A percentile compares a stretch with the other conserved stretches of the same genome.
Conservation (phyloP, 2,888 invertebrate genomes). For the Sympetrum striolatum region DNA sequence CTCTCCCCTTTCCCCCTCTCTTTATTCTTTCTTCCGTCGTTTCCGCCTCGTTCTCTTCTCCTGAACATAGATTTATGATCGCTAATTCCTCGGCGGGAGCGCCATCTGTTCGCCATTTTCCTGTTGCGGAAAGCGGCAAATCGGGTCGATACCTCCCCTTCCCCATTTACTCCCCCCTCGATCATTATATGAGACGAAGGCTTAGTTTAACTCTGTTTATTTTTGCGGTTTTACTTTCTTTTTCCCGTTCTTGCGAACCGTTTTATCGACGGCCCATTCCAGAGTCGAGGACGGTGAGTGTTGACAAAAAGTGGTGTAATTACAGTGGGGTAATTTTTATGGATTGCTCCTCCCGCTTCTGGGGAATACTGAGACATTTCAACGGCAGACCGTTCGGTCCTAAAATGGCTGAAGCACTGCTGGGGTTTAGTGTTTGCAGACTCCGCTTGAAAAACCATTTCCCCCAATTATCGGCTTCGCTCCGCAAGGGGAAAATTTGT, state of each 20-base stretch:
- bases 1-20: background rate
- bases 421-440: no score
- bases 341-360: background rate
- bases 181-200: background rate
- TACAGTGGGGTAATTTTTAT: background rate
- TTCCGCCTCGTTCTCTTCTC: background rate
- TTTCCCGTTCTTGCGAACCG: background rate
- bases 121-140: background rate
- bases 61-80: background rate
- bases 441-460: no score
- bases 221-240: background rate
- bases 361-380: no score
- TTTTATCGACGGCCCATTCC: background rate
- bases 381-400: no score
- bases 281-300: background rate
- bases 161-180: background rate
- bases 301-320: background rate
- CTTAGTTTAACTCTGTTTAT: no score
- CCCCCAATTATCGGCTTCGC: no score
- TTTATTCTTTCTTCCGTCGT: background rate
- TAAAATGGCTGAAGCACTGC: no score
- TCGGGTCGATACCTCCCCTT: background rate
- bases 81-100: background rate
- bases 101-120: background rate
- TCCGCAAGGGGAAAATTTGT: no score